These are phyloP conservation scores for Danio tinwini DNA, from an alignment of 2,797 vertebrate species.

Conservation along the genomic window DNA sequence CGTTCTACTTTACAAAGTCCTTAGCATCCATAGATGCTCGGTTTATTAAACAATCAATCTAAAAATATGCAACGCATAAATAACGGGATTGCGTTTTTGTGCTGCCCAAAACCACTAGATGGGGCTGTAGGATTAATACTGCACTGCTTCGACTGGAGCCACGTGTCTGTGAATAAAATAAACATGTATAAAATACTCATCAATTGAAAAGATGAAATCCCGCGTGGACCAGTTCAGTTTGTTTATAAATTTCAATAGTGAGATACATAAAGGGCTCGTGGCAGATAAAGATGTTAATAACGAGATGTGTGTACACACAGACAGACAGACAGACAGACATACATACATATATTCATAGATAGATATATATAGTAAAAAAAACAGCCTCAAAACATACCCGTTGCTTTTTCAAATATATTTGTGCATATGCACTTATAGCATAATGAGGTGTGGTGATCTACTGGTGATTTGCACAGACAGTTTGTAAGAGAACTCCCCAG, in stretches of 20 bases:
- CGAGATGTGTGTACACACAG: no score
- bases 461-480: not conserved
- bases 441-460: not conserved
- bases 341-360: no score
- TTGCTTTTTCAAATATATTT: no score
- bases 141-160: not conserved
- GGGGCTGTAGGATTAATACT: not conserved
- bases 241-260: not conserved
- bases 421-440: not conserved
- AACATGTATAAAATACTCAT: not conserved
- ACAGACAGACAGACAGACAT: no score
- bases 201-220: not conserved
- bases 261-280: not conserved
- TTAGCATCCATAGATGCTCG: not conserved
- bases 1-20: not conserved
- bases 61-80: not conserved
- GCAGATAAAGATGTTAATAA: not conserved
- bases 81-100: no score
- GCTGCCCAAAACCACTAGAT: conserved; percentile 9
- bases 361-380: no score
- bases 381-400: no score
- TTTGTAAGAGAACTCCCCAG: not conserved
- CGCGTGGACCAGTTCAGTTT: not conserved
- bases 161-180: not conserved
- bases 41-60: not conserved